Conservation (phyloP, 2,888 invertebrate species). For the Nesidiocoris tenuis region DNA sequence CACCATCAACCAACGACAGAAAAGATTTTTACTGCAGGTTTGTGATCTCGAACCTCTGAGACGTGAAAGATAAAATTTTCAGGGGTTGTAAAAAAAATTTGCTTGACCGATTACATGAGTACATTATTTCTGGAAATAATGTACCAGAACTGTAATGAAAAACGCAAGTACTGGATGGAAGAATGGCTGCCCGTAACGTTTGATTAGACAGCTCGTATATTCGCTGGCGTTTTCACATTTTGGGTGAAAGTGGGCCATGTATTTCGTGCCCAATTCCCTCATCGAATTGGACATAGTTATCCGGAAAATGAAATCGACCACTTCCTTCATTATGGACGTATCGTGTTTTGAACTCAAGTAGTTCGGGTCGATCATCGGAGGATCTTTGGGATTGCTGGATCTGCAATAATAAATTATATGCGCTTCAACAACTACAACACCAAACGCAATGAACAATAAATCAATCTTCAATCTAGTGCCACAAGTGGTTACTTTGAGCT, state of each 20-base stretch:
- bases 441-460: too few species aligned
- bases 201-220: neutral
- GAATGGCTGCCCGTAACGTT: neutral
- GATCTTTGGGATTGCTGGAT: conserved; percentile 4
- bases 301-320: conserved; percentile 17
- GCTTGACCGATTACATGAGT: too few species aligned
- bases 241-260: neutral
- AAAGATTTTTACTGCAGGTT: too few species aligned
- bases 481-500: too few species aligned
- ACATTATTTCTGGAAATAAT: too few species aligned
- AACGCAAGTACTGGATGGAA: conserved; percentile 27
- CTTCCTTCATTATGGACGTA: conserved; percentile 3
- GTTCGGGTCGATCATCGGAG: conserved; percentile 19
- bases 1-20: too few species aligned
- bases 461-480: too few species aligned
- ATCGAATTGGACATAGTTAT: neutral
- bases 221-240: neutral
- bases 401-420: conserved; percentile 14
- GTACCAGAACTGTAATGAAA: too few species aligned
- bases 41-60: too few species aligned
- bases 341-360: conserved; percentile 10
- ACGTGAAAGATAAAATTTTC: too few species aligned
- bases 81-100: too few species aligned
- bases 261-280: neutral
- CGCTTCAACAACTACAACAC: too few species aligned